Percentiles rank a stretch among this genome's conserved stretches.
Conservation (phyloP, 1,140 invertebrate species). For the Cydia strobilella region DNA sequence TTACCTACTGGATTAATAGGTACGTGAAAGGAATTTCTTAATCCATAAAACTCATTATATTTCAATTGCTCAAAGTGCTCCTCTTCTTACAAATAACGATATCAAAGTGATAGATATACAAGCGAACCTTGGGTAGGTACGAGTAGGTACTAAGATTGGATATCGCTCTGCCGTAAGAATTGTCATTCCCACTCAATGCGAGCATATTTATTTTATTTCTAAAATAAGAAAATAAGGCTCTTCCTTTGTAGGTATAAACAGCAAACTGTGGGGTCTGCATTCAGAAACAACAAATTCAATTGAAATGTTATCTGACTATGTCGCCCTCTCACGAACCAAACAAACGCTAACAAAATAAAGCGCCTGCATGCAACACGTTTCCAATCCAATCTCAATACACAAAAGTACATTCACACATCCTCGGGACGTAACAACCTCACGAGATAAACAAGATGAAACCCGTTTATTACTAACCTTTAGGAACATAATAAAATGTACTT, state of each 20-base stretch:
- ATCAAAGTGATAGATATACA: neutral
- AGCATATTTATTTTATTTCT: neutral
- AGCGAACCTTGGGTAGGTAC: neutral
- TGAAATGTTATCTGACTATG: neutral
- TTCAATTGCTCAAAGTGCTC: neutral
- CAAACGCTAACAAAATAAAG: neutral
- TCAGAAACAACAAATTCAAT: neutral
- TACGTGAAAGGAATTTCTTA: too few relatives aligned
- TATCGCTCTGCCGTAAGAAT: neutral
- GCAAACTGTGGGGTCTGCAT: neutral
- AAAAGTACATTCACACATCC: neutral
- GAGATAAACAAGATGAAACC: conserved; percentile 15
- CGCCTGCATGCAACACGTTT: neutral
- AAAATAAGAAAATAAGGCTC: neutral
- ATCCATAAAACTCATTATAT: too few relatives aligned
- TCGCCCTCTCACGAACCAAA: neutral
- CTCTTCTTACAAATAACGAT: neutral
- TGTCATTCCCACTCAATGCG: neutral
- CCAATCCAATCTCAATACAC: neutral
- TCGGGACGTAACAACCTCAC: neutral
- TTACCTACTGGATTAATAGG: too few relatives aligned
- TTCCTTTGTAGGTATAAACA: neutral
- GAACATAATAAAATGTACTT: conserved; percentile 31
- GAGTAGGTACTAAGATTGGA: neutral
- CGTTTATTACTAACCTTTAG: conserved; percentile 24